These are phyloP conservation scores for Pantala flavescens DNA, from an alignment of 1,140 invertebrate genomes.

Conservation along the genomic window DNA sequence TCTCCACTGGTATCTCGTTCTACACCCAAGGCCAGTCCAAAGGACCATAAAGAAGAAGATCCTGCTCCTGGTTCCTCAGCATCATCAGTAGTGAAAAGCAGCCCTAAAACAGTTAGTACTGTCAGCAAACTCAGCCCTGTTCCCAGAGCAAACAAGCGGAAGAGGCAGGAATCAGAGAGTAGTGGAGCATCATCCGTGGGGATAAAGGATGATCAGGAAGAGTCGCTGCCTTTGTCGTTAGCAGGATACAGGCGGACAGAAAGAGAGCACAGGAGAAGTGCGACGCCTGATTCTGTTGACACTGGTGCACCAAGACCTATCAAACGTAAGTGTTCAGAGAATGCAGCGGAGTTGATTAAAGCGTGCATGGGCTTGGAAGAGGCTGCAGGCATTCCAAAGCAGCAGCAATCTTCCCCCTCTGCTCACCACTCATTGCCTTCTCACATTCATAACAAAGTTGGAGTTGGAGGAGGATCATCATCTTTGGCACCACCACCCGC, in stretches of 20 bases:
- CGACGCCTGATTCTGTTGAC: conserved; percentile 20
- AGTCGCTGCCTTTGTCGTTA: not conserved
- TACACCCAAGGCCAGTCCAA: conserved; percentile 12
- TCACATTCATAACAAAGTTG: not conserved
- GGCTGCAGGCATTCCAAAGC: conserved; percentile 23
- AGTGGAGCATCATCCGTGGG: conserved; percentile 33
- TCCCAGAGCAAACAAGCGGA: conserved; percentile 46
- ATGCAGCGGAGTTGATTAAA: conserved; percentile 54
- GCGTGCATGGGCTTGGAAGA: conserved; percentile 55
- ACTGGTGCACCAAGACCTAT: conserved; percentile 31
- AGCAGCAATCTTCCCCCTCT: not conserved
- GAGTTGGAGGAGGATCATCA: not conserved
- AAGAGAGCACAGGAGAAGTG: conserved; percentile 17
- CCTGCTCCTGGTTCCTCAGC: not conserved
- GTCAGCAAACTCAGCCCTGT: conserved; percentile 35
- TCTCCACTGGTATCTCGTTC: not conserved
- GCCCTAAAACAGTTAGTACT: conserved; percentile 23
- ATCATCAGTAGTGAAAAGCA: not conserved
- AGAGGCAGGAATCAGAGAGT: conserved; percentile 65
- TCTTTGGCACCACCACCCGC: not conserved
- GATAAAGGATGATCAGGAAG: conserved; percentile 25
- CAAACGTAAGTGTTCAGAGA: conserved; percentile 56
- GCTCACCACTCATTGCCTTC: not conserved
- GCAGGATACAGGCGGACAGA: not conserved
- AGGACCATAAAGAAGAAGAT: not conserved